phyloP scores from a whole-genome alignment of 1,140 invertebrate genomes.

The Drosophila asahinai region DNA sequence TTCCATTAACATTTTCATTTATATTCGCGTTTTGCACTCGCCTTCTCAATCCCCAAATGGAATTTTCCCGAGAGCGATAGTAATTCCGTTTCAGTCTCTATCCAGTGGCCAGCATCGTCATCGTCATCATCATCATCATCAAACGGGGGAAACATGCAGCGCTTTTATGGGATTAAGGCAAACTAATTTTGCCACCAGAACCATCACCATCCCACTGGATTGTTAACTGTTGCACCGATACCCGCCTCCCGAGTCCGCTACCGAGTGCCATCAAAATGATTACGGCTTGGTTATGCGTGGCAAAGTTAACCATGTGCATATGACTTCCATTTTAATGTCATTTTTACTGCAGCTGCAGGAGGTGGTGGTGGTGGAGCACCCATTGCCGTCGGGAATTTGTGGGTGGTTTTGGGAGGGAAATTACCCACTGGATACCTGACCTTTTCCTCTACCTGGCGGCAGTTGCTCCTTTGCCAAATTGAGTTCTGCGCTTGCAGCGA shows the following conservation, averaged over 20 bases:
- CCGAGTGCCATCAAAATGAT: conserved; percentile 64
- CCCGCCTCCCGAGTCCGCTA: neutral
- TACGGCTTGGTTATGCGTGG: conserved; percentile 53
- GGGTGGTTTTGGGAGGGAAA: neutral
- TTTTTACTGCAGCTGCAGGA: conserved; percentile 59
- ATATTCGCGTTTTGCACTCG: conserved; percentile 14
- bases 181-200: conserved; percentile 45
- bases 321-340: conserved; percentile 62
- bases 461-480: conserved; percentile 51
- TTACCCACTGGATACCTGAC: conserved; percentile 11
- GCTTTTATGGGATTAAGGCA: conserved; percentile 48
- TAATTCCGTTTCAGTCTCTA: conserved; percentile 30
- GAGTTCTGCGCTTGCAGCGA: conserved; percentile 35
- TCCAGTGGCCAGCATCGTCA: conserved; percentile 14
- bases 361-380: conserved; percentile 7
- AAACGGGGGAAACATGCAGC: conserved; percentile 9
- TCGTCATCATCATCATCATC: conserved; percentile 11
- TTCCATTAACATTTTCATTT: conserved; percentile 35
- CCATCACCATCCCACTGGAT: neutral
- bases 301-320: conserved; percentile 54
- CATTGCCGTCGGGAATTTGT: conserved; percentile 5
- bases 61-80: conserved; percentile 23
- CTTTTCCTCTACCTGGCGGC: neutral
- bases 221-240: conserved; percentile 21
- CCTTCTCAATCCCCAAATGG: conserved; percentile 23